phyloP scores from a whole-genome alignment of 2,888 invertebrate species.

The Platerodrilus igneus region DNA sequence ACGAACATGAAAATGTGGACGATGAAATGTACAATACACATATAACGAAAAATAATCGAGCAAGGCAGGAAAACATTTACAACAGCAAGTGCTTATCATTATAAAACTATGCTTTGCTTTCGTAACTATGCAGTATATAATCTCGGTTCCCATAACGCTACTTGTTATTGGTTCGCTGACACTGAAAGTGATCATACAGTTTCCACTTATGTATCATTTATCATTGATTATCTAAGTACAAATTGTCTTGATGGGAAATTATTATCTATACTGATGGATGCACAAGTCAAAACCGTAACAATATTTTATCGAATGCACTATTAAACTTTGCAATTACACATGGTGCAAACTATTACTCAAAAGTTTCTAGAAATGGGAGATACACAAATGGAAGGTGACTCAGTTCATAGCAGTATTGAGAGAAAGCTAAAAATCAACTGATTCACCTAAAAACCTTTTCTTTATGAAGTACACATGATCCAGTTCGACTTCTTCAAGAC shows the following conservation, averaged over 20 bases:
- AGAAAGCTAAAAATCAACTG: conserved; percentile 23
- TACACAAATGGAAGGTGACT: conserved; percentile 28
- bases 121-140: conserved; percentile 1
- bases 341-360: conserved; percentile 11
- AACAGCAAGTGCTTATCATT: too few relatives aligned
- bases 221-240: conserved; percentile 4
- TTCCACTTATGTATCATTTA: conserved; percentile 2
- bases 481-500: too few relatives aligned
- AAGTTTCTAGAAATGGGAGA: conserved; percentile 25
- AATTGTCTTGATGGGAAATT: conserved; percentile 5
- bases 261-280: conserved; percentile 28
- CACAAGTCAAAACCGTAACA: conserved; percentile 26
- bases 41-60: too few relatives aligned
- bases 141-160: not conserved
- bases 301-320: conserved; percentile 23
- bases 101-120: too few relatives aligned
- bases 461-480: too few relatives aligned
- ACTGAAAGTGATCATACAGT: conserved; percentile 3
- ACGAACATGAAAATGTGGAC: too few relatives aligned
- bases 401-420: conserved; percentile 25
- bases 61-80: too few relatives aligned
- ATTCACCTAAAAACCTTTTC: too few relatives aligned
- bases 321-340: conserved; percentile 11
- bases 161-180: conserved; percentile 7
- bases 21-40: too few relatives aligned